A percentile compares a stretch with the other conserved stretches of the same genome.
These are phyloP conservation scores for Bembecia ichneumoniformis DNA, from an alignment of 2,888 invertebrate genomes.

Conservation along the genomic window DNA sequence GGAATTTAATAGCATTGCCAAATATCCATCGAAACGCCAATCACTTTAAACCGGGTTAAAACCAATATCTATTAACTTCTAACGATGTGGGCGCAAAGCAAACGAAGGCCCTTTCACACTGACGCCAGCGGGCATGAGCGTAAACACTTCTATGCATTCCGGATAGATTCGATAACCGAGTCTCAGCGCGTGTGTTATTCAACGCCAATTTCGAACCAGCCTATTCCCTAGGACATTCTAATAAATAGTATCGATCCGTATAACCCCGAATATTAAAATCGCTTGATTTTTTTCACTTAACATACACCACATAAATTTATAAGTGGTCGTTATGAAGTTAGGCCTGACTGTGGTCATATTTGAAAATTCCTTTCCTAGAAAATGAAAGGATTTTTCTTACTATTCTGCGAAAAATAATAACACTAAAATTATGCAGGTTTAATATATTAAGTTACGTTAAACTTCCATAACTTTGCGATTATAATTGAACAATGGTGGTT, in stretches of 20 bases:
- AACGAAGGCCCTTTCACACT: constrained; percentile 8
- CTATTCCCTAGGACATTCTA: constrained; percentile 7
- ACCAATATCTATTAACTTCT: constrained; percentile 7
- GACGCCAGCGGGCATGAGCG: constrained; percentile 20
- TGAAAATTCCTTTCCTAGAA: too few relatives aligned
- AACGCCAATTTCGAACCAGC: constrained; percentile 26
- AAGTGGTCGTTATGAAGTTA: too few relatives aligned
- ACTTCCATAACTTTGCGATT: too few relatives aligned
- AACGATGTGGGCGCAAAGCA: constrained; percentile 7
- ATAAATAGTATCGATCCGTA: background rate
- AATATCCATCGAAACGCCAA: background rate
- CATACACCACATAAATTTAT: too few relatives aligned
- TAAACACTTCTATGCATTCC: constrained; percentile 57
- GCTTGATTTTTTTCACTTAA: too few relatives aligned
- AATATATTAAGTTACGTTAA: too few relatives aligned
- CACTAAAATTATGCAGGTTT: too few relatives aligned
- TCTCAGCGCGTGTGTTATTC: constrained; percentile 26
- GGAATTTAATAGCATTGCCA: background rate
- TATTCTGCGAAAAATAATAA: too few relatives aligned
- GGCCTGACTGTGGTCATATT: too few relatives aligned
- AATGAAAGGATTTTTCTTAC: too few relatives aligned
- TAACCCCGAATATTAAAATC: too few relatives aligned
- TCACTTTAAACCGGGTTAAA: constrained; percentile 1
- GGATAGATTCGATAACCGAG: constrained; percentile 45
- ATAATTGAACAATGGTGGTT: too few relatives aligned